Percentiles rank a stretch among this genome's conserved stretches.
Evolutionary conservation across 1,140 invertebrate species (phyloP).

Genomic region (Epicauta chinensis): DNA sequence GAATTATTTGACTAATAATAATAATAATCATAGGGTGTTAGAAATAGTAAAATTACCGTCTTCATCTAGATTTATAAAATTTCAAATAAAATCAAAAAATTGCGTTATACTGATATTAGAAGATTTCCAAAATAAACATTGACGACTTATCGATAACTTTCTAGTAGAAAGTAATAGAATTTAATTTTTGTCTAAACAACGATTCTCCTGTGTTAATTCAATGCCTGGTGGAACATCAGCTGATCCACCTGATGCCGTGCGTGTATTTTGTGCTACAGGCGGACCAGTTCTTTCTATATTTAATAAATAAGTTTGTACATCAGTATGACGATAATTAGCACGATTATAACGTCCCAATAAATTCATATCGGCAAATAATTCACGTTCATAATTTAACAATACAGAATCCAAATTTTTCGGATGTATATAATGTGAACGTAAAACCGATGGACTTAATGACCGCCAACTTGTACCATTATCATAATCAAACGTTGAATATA

Average conservation of each 20-base stretch:
- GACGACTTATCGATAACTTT: no score
- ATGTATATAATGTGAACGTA: slow-evolving; percentile 56
- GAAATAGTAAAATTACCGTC: no score
- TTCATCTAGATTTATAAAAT: no score
- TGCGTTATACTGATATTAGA: no score
- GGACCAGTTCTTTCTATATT: slow-evolving; percentile 41
- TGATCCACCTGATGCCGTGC: slow-evolving; percentile 7
- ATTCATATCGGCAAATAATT: slow-evolving; percentile 71
- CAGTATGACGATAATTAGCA: slow-evolving; percentile 38
- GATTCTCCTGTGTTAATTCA: slow-evolving; percentile 38
- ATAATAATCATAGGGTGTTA: no score
- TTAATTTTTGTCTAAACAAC: not conserved
- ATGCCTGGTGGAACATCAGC: slow-evolving; percentile 18
- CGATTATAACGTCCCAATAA: slow-evolving; percentile 51
- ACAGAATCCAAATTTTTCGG: slow-evolving; percentile 70
- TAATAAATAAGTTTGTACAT: slow-evolving; percentile 54
- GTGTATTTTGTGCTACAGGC: slow-evolving; percentile 17
- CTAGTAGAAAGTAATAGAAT: no score
- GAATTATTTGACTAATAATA: no score
- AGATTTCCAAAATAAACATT: no score
- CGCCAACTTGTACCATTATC: slow-evolving; percentile 61
- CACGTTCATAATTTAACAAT: slow-evolving; percentile 62
- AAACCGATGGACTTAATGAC: slow-evolving; percentile 45
- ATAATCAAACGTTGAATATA: slow-evolving; percentile 49
- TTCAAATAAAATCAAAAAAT: no score